These are phyloP conservation scores for Xenopus borealis DNA, from an alignment of 2,113 vertebrate species.

Conservation along the genomic window DNA sequence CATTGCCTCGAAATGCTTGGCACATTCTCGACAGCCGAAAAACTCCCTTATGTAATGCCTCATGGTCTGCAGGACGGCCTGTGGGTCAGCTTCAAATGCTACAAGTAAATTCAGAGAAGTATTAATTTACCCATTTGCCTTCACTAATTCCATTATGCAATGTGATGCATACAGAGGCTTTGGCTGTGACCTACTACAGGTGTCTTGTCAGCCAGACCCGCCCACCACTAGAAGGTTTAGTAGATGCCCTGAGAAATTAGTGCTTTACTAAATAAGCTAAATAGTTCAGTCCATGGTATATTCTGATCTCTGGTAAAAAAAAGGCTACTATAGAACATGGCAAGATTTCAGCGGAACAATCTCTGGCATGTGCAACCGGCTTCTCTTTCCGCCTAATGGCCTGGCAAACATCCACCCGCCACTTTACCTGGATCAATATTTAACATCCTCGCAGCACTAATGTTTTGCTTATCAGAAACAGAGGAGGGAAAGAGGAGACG, in stretches of 20 bases:
- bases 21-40: constrained; percentile 86
- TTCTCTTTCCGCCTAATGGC: constrained; percentile 16
- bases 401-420: constrained; percentile 17
- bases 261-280: too few species aligned
- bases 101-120: not conserved
- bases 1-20: constrained; percentile 82
- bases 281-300: too few species aligned
- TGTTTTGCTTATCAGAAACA: constrained; percentile 40
- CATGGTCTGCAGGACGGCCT: constrained; percentile 77
- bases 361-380: not conserved
- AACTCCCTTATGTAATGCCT: constrained; percentile 78
- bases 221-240: too few species aligned
- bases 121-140: not conserved
- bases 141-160: too few species aligned
- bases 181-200: too few species aligned
- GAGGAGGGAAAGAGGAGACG: constrained; percentile 16
- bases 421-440: constrained; percentile 38
- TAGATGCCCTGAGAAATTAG: too few species aligned
- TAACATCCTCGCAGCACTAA: constrained; percentile 22
- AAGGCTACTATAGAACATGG: too few species aligned
- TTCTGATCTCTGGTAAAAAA: too few species aligned
- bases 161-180: too few species aligned
- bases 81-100: constrained; percentile 73
- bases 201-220: too few species aligned
- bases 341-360: not conserved